Conservation (phyloP, 2,797 vertebrate species). For the Alcedo quadribrachys region DNA sequence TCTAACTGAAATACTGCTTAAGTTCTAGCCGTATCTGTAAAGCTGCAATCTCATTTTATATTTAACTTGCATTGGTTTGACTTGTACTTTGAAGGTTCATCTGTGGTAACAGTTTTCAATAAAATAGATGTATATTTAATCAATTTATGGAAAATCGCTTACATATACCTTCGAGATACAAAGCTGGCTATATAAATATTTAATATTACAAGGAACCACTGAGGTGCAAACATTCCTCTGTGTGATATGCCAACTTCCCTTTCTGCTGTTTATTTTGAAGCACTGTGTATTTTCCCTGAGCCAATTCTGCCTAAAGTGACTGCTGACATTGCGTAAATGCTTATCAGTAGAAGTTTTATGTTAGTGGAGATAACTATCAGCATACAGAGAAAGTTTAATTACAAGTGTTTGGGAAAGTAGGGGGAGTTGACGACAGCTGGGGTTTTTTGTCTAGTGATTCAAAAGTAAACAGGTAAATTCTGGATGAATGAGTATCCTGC, state of each 20-base stretch:
- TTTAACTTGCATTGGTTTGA: not conserved
- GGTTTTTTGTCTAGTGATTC: not conserved
- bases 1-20: not conserved
- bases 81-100: not conserved
- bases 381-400: slow-evolving; percentile 45
- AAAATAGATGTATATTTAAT: slow-evolving; percentile 15
- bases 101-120: slow-evolving; percentile 9
- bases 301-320: slow-evolving; percentile 52
- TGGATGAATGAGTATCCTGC: rapidly evolving
- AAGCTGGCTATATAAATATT: slow-evolving; percentile 64
- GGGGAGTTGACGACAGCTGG: slow-evolving; percentile 45
- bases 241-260: slow-evolving; percentile 38
- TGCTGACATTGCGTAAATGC: slow-evolving; percentile 59
- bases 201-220: slow-evolving; percentile 23
- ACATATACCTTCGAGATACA: slow-evolving; percentile 5
- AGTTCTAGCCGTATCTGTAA: not conserved
- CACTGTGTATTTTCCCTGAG: slow-evolving; percentile 17
- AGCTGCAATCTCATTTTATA: not conserved
- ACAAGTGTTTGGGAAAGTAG: slow-evolving; percentile 37
- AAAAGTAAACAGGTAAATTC: slow-evolving; percentile 47
- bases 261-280: slow-evolving; percentile 52
- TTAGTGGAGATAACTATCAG: slow-evolving; percentile 42
- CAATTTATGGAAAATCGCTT: slow-evolving; percentile 35
- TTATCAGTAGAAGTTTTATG: slow-evolving; percentile 47
- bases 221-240: slow-evolving; percentile 34